Conservation (phyloP, 1,140 invertebrate species). For the Diachasmimorpha longicaudata region DNA sequence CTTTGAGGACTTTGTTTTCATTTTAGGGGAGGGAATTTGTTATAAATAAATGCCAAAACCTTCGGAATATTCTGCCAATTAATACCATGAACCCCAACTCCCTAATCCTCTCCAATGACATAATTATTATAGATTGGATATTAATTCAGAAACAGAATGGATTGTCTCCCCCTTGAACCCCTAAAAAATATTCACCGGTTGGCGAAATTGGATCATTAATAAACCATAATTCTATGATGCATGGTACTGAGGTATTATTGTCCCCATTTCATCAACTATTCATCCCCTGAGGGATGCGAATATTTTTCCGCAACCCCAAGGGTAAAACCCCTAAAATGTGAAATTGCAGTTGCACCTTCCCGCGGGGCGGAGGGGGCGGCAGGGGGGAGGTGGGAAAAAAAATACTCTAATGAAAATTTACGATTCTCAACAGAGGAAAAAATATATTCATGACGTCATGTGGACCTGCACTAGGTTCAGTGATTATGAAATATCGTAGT, state of each 20-base stretch:
- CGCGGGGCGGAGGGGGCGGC: too few relatives aligned
- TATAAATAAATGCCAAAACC: too few relatives aligned
- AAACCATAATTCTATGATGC: background rate
- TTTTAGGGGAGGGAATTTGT: too few relatives aligned
- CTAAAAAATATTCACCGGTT: too few relatives aligned
- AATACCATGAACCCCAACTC: too few relatives aligned
- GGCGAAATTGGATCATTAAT: slow-evolving; percentile 4
- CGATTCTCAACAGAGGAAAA: slow-evolving; percentile 6
- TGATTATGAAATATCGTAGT: slow-evolving; percentile 24
- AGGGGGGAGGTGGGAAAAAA: background rate
- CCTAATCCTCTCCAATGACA: background rate
- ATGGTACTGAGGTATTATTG: background rate
- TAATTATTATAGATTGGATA: background rate
- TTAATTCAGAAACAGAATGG: background rate
- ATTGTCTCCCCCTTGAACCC: background rate
- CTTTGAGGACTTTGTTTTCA: too few relatives aligned
- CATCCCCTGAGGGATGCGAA: background rate
- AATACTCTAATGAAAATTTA: slow-evolving; percentile 16
- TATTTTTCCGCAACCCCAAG: background rate
- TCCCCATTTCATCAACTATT: background rate
- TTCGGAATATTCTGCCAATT: too few relatives aligned
- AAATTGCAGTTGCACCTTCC: background rate
- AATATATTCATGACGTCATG: slow-evolving; percentile 11
- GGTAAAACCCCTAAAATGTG: background rate
- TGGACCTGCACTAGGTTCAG: background rate